These are phyloP conservation scores for Lordiphosa clarofinis DNA, from an alignment of 1,140 invertebrate genomes.

Conservation along the genomic window DNA sequence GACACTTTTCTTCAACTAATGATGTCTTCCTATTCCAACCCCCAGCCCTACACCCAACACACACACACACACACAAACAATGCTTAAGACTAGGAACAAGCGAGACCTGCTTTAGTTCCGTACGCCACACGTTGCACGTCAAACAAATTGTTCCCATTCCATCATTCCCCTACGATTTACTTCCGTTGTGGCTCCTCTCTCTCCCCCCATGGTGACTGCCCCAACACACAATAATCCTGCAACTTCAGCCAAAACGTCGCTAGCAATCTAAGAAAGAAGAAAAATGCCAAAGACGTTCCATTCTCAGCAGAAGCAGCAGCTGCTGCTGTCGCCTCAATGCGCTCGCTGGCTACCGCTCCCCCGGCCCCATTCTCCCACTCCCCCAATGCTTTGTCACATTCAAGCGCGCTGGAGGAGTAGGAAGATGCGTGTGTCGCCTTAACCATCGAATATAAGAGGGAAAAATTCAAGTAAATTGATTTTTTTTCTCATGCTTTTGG, in stretches of 20 bases:
- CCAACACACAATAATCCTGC: constrained; percentile 68
- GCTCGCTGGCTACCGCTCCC: neutral
- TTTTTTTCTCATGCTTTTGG: constrained; percentile 28
- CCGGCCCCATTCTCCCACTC: constrained; percentile 13
- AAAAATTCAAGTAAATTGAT: constrained; percentile 78
- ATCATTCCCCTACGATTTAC: constrained; percentile 19
- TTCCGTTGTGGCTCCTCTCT: constrained; percentile 11
- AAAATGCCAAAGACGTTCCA: constrained; percentile 55
- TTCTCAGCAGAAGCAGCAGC: constrained; percentile 39
- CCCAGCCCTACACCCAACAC: constrained; percentile 1
- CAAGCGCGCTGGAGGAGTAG: constrained; percentile 47
- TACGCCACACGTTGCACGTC: constrained; percentile 71
- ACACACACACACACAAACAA: constrained; percentile 26
- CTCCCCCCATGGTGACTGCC: constrained; percentile 15
- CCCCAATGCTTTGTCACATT: constrained; percentile 61
- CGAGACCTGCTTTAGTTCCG: constrained; percentile 61
- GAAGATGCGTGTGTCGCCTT: constrained; percentile 42
- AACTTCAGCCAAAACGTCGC: constrained; percentile 67
- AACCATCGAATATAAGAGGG: constrained; percentile 30
- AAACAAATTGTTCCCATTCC: constrained; percentile 65
- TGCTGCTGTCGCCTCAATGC: constrained; percentile 66
- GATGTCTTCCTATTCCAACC: constrained; percentile 8
- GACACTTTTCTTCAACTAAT: constrained; percentile 13
- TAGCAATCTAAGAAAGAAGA: constrained; percentile 70
- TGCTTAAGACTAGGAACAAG: constrained; percentile 13